phyloP scores from a whole-genome alignment of 1,140 invertebrate genomes.

The Alviniconcha marisindica region DNA sequence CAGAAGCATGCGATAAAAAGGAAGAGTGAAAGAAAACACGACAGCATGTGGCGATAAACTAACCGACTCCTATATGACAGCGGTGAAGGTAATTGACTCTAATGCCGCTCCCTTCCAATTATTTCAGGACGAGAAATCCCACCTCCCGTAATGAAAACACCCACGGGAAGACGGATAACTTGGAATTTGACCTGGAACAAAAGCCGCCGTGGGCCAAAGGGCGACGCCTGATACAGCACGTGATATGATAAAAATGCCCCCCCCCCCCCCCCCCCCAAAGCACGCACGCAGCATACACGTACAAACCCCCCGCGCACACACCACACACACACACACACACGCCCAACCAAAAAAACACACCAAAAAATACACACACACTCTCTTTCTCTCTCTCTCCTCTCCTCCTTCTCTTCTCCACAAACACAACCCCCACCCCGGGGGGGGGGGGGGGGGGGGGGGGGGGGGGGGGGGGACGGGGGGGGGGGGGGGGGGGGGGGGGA shows the following conservation, averaged over 20 bases:
- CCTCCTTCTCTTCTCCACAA: too few species aligned
- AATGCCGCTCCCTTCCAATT: constrained; percentile 34
- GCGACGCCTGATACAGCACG: constrained; percentile 26
- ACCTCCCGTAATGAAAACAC: not conserved
- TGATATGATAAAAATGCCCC: constrained; percentile 38
- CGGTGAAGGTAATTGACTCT: constrained; percentile 33
- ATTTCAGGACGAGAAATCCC: not conserved
- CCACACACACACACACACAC: too few species aligned
- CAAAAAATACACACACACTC: too few species aligned
- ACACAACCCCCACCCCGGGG: too few species aligned
- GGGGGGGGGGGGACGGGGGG: not conserved
- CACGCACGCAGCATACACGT: too few species aligned
- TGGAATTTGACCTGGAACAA: not conserved
- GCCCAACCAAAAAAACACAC: too few species aligned
- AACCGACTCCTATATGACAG: constrained; percentile 33
- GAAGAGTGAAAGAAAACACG: constrained; percentile 38
- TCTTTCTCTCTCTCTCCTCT: too few species aligned
- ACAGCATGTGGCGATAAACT: constrained; percentile 23
- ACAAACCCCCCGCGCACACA: too few species aligned
- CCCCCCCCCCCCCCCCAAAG: too few species aligned
- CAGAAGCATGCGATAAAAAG: not conserved
- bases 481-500: not conserved
- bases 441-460: not conserved
- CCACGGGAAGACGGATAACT: not conserved
- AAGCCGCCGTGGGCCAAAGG: not conserved